A percentile compares a stretch with the other conserved stretches of the same genome.
Evolutionary conservation across 2,113 vertebrate species (phyloP).

Genomic region (Cisticola juncidis): DNA sequence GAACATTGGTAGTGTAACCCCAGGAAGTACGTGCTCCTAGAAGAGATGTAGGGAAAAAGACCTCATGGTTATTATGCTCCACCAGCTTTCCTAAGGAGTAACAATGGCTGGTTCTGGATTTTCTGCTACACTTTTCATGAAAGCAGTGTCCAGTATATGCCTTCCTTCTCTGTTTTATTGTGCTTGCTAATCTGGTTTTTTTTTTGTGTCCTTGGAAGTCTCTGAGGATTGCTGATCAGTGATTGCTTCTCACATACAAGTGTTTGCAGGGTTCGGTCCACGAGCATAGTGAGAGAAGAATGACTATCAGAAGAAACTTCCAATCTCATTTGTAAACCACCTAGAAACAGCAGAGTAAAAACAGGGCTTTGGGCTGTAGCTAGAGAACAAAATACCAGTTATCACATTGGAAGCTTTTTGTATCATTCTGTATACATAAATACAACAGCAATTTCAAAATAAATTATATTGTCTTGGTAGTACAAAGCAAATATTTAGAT

Average conservation of each 20-base stretch:
- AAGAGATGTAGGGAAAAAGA: not conserved
- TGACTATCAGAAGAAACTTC: not conserved
- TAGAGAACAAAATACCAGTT: not conserved
- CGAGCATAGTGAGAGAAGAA: not conserved
- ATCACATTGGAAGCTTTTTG: not conserved
- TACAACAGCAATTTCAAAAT: not conserved
- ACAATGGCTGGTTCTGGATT: not conserved
- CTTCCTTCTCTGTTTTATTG: not conserved
- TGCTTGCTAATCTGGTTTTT: not conserved
- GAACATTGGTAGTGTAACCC: not conserved
- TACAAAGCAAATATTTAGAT: not conserved
- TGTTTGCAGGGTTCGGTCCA: not conserved
- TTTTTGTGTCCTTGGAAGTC: not conserved
- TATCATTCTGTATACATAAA: not conserved
- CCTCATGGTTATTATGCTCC: not conserved
- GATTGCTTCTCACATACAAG: not conserved
- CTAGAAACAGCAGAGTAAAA: not conserved
- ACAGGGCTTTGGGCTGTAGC: not conserved
- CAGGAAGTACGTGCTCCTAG: rapidly evolving
- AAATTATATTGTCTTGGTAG: not conserved
- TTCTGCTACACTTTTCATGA: not conserved
- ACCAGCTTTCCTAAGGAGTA: not conserved
- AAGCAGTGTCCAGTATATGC: not conserved
- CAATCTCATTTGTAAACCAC: not conserved
- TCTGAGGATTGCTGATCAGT: not conserved